Conservation (phyloP, 2,113 vertebrate species). For the Numida meleagris region DNA sequence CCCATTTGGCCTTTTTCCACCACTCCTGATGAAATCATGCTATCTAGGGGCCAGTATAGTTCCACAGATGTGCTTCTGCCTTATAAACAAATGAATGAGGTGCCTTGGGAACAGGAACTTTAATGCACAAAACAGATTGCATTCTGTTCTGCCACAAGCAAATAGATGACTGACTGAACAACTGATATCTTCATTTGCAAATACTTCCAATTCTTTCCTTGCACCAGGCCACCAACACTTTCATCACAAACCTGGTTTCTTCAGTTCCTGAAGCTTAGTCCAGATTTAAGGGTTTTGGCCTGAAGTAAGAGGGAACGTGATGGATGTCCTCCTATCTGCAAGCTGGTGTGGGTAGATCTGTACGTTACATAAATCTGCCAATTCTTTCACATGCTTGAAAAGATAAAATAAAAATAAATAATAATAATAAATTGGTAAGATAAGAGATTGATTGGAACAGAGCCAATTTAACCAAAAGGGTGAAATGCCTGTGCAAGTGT, state of each 20-base stretch:
- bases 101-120: constrained; percentile 16
- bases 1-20: constrained; percentile 45
- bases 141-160: neutral
- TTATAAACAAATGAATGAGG: constrained; percentile 36
- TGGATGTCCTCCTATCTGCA: neutral
- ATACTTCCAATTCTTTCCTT: neutral
- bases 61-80: constrained; percentile 47
- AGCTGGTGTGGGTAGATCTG: neutral
- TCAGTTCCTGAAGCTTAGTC: neutral
- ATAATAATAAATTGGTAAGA: neutral
- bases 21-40: constrained; percentile 74
- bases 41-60: constrained; percentile 66
- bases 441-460: neutral
- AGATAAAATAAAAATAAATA: neutral
- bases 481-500: neutral
- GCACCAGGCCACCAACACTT: neutral
- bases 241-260: neutral
- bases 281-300: neutral
- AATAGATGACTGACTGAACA: neutral
- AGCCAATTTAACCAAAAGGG: neutral
- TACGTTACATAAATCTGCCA: neutral
- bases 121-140: constrained; percentile 33
- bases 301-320: neutral
- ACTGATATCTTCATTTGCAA: neutral
- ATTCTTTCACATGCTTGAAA: neutral